Base-by-base conservation (phyloP, 2,888 invertebrate species). In the Celastrina argiolus region DNA sequence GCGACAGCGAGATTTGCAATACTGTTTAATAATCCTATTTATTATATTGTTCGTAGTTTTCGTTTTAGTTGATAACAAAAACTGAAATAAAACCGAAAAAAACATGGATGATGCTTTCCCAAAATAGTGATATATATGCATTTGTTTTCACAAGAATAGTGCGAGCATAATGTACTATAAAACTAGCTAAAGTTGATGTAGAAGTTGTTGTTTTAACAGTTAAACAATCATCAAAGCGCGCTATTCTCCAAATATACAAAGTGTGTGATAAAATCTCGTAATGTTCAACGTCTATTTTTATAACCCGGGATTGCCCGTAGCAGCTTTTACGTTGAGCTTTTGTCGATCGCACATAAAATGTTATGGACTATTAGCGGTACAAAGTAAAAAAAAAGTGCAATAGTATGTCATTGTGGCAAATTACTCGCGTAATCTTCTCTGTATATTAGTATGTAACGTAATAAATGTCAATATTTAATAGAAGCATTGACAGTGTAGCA, bases 301-400 rank as follows among this genome's bases (percentile, higher is more conserved):
- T 10, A 14, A 58, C 10, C 10, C 16, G 31, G 28, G 12, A 2
- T 36, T 34, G 18, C 36, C 16, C 6, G 22, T 7, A 58, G 59
- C 36, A 61, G 39, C 59, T 61, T 61, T 61, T 36, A 36, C n/a
- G 36, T 39, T 34, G 12, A 61, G 36, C 36, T 61, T 61, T 61
- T 36, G 59, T 39, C 34, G 59, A 61, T 61, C 36, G 58, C 8
- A 16, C 59, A 18, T 61, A 61, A 61, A 61, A 61, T 18, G 36
- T 61, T 36, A 61, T 61, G 36, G 59, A 36, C 59, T 22, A 36
- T 61, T 58, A 22, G 22, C 31, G 4, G 59, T 18, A 12, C 10
- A 34, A 18, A 18, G 36, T 28, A 8, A 12, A 22, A 18, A 12
- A 12, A 61, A 61, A 12, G 10, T 61, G 59, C 39, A n/a, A 36